Conservation (phyloP, 2,888 invertebrate species). For the Scaeva pyrastri region DNA sequence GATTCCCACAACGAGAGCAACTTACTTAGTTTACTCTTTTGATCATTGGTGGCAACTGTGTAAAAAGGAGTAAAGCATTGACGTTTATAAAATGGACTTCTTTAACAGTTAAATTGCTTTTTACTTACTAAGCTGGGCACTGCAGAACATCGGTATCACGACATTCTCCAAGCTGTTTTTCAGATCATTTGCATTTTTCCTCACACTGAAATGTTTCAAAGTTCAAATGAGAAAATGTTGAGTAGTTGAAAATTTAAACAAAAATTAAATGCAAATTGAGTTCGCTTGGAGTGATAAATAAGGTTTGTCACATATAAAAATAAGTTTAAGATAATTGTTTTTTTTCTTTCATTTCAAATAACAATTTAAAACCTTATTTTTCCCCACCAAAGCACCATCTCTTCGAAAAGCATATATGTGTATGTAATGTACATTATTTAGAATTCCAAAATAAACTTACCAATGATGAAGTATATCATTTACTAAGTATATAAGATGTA, state of each 20-base stretch:
- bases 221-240: neutral
- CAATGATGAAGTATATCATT: conserved; percentile 99
- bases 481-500: conserved; percentile 99
- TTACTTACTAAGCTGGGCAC: conserved; percentile 90
- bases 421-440: neutral
- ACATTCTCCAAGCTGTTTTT: conserved; percentile 97
- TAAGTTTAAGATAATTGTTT: too few relatives aligned
- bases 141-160: conserved; percentile 99
- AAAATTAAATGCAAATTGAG: neutral
- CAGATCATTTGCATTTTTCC: conserved; percentile 97
- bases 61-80: neutral
- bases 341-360: too few relatives aligned
- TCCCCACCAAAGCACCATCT: neutral
- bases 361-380: neutral
- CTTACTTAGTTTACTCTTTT: conserved; percentile 96
- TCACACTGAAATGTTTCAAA: conserved; percentile 88
- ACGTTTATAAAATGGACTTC: too few relatives aligned
- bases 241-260: neutral
- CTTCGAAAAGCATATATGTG: neutral
- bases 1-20: conserved; percentile 98
- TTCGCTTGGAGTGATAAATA: conserved; percentile 5
- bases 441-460: conserved; percentile 86
- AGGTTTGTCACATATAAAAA: neutral
- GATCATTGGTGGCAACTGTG: conserved; percentile 93
- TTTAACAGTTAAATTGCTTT: too few relatives aligned